Evolutionary conservation across 53 echinoderm and acorn worm genomes (phyloP), one percentile per base, ranked within the genome.

Genomic region (Hippasteria phrygiana): DNA sequence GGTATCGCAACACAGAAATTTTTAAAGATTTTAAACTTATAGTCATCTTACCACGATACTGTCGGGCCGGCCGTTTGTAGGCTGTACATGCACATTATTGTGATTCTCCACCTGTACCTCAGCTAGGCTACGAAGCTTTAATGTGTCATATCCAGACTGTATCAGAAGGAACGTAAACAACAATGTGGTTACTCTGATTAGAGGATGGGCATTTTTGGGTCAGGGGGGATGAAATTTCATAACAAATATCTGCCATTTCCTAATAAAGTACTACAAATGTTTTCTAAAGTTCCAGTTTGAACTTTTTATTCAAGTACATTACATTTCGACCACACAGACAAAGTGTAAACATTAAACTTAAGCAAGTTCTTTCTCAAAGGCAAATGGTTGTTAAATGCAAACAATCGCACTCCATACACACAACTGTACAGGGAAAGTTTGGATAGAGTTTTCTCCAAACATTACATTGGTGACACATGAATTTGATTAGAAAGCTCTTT

Each of bases 51-150:
- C 90, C 74, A 81, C 50, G 1, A 90, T 90, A 8, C 43, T 43
- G 74, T 90, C 90, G 26, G 90, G 90, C 33, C 74, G 80, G 41
- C 74, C 74, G 10, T 74, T 73, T 3, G 9, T n/a, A 1, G 96
- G 96, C 69, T 96, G 94, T 67, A 96, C 90, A 73, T 96, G 96
- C 46, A 78, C 69, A 42, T 75, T 87, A 8, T 64, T 55, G 12
- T 91, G 90, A 59, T 95, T 77, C 12, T 93, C 84, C 18, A 96
- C 93, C 3, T 26, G 47, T 20, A 94, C 90, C 37, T 20, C 43
- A 18, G 80, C 94, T 20, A 74, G 3, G 62, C 88, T 43, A 10
- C 56, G 64, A 59, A 87, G 64, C 73, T 59, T 87, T 26, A 87
- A 3, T 20, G 74, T 74, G 62, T 32, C 54, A 46, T 87, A 87